Evolutionary conservation across 2,797 vertebrate species (phyloP).

Genomic region (Sandelia bainsii): DNA sequence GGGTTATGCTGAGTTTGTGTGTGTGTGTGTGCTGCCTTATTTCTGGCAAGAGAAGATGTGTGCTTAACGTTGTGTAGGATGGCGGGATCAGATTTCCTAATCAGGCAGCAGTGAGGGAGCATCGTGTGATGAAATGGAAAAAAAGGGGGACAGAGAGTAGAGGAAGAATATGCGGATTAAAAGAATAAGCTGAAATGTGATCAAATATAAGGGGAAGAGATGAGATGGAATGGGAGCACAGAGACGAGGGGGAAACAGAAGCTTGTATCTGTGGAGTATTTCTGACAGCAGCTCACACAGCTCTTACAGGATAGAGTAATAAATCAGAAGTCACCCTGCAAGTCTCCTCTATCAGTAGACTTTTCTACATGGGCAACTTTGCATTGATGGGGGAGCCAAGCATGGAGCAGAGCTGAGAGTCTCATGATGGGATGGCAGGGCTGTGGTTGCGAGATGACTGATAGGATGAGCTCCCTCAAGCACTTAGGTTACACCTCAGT

Average conservation of each 20-base stretch:
- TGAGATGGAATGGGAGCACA: slow-evolving; percentile 47
- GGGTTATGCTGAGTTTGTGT: slow-evolving; percentile 22
- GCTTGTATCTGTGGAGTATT: slow-evolving; percentile 32
- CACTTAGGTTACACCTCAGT: slow-evolving; percentile 68
- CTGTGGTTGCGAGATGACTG: slow-evolving; percentile 63
- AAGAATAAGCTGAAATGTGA: slow-evolving; percentile 56
- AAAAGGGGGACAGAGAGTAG: slow-evolving; percentile 1
- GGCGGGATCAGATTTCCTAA: slow-evolving; percentile 54
- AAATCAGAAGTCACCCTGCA: slow-evolving; percentile 69
- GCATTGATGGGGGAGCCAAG: slow-evolving; percentile 66
- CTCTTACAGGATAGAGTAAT: slow-evolving; percentile 54
- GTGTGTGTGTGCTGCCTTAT: slow-evolving; percentile 4
- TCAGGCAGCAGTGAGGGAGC: slow-evolving; percentile 46
- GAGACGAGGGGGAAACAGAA: slow-evolving; percentile 34
- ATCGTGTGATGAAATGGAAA: slow-evolving; percentile 13
- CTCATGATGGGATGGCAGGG: slow-evolving; percentile 68
- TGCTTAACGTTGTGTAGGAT: slow-evolving; percentile 38
- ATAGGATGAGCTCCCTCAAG: slow-evolving; percentile 66
- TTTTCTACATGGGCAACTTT: slow-evolving; percentile 73
- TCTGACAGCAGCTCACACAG: slow-evolving; percentile 51
- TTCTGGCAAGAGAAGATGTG: slow-evolving; percentile 30
- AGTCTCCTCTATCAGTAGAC: slow-evolving; percentile 66
- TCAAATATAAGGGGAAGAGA: slow-evolving; percentile 44
- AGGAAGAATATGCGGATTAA: slow-evolving; percentile 51
- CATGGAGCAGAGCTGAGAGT: slow-evolving; percentile 64